Base-by-base conservation (phyloP, 2,113 vertebrate species). In the Hystrix cristata region DNA sequence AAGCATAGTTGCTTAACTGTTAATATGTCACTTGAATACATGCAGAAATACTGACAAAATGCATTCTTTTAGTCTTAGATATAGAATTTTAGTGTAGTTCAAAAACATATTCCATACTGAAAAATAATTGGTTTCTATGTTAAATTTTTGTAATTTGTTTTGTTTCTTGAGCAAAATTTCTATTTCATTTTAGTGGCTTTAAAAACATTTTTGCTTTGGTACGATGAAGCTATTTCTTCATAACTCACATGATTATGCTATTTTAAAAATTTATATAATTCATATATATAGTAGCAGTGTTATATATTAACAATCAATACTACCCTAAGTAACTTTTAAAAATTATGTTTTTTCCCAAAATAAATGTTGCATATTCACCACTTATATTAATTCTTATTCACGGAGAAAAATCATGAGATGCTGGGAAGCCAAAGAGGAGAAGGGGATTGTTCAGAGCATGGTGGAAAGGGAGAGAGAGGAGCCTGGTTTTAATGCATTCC, bases 301-400 rank as follows among this genome's bases (percentile, higher is more conserved):
- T 51, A 74, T 5, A 48, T 90, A 62, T 64, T 57, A 94, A 92
- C 23, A 80, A 59, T 74, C 29, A 92, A 65, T 3, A 53, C 38
- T 71, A 48, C 7, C 59, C 12, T 11, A 87, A 23, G 76, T 14
- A 80, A 80, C 85, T 94, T 96, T 94, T 31, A 67, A 92, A 94
- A 91, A 92, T 83, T 81, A 60, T 76, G 96, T 90, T 88, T 21
- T 34, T 65, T 82, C 5, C 48, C 10, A 8, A 87, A 96, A 85
- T 60, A 94, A 64, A 90, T 79, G 64, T 11, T 93, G 19, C 51
- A 87, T 7, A 96, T 46, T 43, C 3, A 90, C 48, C 6, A 51
- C 65, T 95, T 74, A 89, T 31, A 62, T 48, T 91, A 87, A n/a
- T 27, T 87, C 87, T 97, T 43, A 62, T 85, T 80, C 76, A 53